These are phyloP conservation scores for Branchipolynoe longqiensis DNA, from an alignment of 2,888 invertebrate genomes.

Conservation along the genomic window DNA sequence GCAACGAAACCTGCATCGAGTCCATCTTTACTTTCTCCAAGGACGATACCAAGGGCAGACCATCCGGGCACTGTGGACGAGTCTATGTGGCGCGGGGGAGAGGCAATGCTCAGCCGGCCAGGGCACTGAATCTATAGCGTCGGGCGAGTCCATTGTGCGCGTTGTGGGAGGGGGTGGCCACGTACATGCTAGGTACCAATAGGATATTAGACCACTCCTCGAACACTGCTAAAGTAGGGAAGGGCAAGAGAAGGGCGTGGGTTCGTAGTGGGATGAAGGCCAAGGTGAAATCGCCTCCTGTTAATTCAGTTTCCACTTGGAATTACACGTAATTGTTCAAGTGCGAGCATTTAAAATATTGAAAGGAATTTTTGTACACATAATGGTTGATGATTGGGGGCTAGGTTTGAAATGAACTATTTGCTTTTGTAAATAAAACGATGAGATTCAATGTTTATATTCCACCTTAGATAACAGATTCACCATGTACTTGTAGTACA, in stretches of 20 bases:
- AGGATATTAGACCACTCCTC: background rate
- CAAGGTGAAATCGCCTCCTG: background rate
- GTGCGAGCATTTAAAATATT: too few species aligned
- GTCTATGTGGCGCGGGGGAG: constrained; percentile 27
- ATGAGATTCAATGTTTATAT: too few species aligned
- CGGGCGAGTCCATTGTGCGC: constrained; percentile 19
- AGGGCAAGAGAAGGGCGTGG: background rate
- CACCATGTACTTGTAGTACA: too few species aligned
- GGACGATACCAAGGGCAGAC: constrained; percentile 60
- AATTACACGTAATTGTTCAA: background rate
- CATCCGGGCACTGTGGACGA: constrained; percentile 56
- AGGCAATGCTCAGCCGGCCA: background rate
- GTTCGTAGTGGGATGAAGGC: background rate
- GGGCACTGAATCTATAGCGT: background rate
- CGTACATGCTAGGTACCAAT: background rate
- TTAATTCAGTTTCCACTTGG: background rate
- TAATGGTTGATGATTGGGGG: too few species aligned
- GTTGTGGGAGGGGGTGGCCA: background rate
- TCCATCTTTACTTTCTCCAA: constrained; percentile 59
- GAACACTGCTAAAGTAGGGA: background rate
- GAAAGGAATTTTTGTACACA: too few species aligned
- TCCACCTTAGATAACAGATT: too few species aligned
- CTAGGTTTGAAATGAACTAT: too few species aligned
- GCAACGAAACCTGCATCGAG: constrained; percentile 54
- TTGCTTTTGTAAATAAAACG: too few species aligned